These are phyloP conservation scores for roundworm (Caenorhabditis elegans) DNA, from an alignment of 1,140 invertebrate genomes.

Conservation along the genomic window DNA sequence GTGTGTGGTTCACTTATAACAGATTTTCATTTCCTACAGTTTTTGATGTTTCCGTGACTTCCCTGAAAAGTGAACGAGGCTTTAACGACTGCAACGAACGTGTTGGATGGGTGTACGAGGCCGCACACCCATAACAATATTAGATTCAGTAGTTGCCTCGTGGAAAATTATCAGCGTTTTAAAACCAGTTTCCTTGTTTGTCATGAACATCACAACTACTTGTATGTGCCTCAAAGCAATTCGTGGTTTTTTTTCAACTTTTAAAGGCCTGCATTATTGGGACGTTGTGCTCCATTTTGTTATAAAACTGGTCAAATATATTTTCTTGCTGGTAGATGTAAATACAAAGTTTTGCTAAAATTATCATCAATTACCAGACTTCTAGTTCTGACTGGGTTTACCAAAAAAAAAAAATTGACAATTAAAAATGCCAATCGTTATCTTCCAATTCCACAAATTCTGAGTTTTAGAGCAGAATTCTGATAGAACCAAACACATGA, in stretches of 20 bases:
- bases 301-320: too few relatives aligned
- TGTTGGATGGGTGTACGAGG: background rate
- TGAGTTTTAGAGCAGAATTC: background rate
- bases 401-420: too few relatives aligned
- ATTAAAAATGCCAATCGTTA: too few relatives aligned
- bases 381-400: too few relatives aligned
- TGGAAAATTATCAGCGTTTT: slow-evolving; percentile 19
- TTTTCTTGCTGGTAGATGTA: too few relatives aligned
- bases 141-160: slow-evolving; percentile 15
- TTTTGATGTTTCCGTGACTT: background rate
- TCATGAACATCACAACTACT: background rate
- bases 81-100: slow-evolving; percentile 3
- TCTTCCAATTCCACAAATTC: background rate
- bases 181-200: slow-evolving; percentile 15
- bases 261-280: background rate
- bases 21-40: slow-evolving; percentile 9
- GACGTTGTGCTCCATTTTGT: slow-evolving; percentile 6
- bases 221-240: background rate
- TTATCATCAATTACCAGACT: too few relatives aligned
- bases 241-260: background rate
- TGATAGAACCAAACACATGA: background rate
- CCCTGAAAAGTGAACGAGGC: background rate
- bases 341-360: too few relatives aligned
- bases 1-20: background rate
- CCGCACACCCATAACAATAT: background rate